Conservation (phyloP, 1,140 invertebrate genomes). For the Eurosta solidaginis region DNA sequence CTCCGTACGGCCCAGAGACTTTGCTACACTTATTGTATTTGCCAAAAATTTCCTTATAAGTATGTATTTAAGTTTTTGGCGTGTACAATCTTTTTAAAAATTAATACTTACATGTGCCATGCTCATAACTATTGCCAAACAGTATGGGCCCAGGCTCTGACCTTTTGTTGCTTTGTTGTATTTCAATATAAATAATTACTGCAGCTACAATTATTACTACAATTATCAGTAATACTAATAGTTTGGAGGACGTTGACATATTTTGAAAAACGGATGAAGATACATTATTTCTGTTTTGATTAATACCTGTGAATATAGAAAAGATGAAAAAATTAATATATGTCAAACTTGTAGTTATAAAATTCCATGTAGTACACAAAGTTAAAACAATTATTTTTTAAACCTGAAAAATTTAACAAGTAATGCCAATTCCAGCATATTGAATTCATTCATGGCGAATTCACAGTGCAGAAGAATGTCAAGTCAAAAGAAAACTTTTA, state of each 20-base stretch:
- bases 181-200: slow-evolving; percentile 41
- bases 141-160: slow-evolving; percentile 37
- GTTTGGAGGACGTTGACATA: slow-evolving; percentile 44
- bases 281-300: slow-evolving; percentile 34
- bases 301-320: slow-evolving; percentile 43
- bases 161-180: slow-evolving; percentile 37
- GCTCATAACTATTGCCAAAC: slow-evolving; percentile 54
- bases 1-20: no score
- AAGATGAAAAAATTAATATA: not conserved
- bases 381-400: no score
- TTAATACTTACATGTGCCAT: slow-evolving; percentile 51
- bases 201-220: slow-evolving; percentile 43
- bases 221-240: slow-evolving; percentile 44
- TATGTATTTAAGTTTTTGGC: not conserved
- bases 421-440: no score
- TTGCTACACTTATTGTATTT: no score
- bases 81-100: not conserved
- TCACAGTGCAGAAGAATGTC: no score
- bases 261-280: slow-evolving; percentile 34
- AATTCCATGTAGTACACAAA: no score
- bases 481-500: no score
- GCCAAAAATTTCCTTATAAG: not conserved
- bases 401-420: no score
- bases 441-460: no score
- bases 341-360: no score